Evolutionary conservation across 2,888 invertebrate genomes (phyloP).

Genomic region (Campaea margaritaria): DNA sequence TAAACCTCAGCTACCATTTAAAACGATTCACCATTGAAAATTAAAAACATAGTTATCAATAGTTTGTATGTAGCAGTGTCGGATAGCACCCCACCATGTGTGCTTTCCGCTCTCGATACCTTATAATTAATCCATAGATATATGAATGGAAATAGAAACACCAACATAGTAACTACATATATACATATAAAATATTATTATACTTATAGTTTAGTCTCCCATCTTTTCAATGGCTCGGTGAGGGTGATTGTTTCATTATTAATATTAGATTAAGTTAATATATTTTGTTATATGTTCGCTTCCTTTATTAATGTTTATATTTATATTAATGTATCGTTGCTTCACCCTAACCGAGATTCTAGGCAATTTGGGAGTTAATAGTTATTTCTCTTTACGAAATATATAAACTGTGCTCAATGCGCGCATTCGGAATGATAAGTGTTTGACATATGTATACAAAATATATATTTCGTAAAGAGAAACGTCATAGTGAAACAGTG

Average conservation of each 20-base stretch:
- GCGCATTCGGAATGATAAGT: conserved; percentile 26
- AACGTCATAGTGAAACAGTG: conserved; percentile 53
- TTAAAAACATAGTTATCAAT: conserved; percentile 74
- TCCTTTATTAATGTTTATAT: conserved; percentile 74
- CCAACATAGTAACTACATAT: conserved; percentile 82
- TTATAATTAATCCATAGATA: conserved; percentile 71
- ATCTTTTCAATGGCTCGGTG: conserved; percentile 59
- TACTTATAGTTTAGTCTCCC: conserved; percentile 61
- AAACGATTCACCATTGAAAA: conserved; percentile 65
- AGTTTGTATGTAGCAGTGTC: conserved; percentile 70
- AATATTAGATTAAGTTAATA: conserved; percentile 75
- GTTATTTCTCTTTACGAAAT: conserved; percentile 63
- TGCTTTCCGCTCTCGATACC: conserved; percentile 64
- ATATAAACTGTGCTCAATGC: conserved; percentile 48
- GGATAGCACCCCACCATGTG: conserved; percentile 56
- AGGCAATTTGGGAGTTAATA: conserved; percentile 50
- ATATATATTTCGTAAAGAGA: conserved; percentile 61
- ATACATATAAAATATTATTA: conserved; percentile 72
- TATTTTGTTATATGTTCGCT: conserved; percentile 79
- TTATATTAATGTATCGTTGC: conserved; percentile 63
- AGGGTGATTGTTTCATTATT: conserved; percentile 63
- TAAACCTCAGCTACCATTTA: conserved; percentile 75
- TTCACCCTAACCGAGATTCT: conserved; percentile 60
- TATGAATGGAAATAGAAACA: conserved; percentile 81
- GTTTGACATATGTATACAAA: not conserved